These are phyloP conservation scores for Petrocephalus sullivani DNA, from an alignment of 2,797 vertebrate species.

Conservation along the genomic window DNA sequence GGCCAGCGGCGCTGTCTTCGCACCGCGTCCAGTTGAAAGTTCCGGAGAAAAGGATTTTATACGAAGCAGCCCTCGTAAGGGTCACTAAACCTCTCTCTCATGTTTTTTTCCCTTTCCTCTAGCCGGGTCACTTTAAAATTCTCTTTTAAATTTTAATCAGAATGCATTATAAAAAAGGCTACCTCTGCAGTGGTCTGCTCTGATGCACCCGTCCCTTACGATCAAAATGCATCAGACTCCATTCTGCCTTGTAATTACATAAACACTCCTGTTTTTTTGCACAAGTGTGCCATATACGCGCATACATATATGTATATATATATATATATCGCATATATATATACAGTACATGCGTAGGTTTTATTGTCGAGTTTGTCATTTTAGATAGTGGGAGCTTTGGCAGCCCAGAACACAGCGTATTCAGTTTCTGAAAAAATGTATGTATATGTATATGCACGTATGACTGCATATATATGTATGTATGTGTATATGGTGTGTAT, in stretches of 20 bases:
- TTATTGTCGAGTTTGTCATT: not conserved
- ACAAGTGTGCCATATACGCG: too few species aligned
- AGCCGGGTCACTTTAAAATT: constrained; percentile 12
- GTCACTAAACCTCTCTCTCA: constrained; percentile 15
- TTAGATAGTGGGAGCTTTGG: not conserved
- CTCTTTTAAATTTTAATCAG: constrained; percentile 22
- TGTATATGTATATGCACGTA: too few species aligned
- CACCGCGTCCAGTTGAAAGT: not conserved
- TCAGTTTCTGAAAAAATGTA: too few species aligned
- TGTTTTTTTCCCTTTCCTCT: not conserved
- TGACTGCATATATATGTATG: too few species aligned
- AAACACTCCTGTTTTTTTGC: not conserved
- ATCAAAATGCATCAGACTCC: not conserved
- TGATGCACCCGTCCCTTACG: not conserved
- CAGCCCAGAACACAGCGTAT: too few species aligned
- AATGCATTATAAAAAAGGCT: constrained; percentile 1
- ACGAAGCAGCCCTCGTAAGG: not conserved
- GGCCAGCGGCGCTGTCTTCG: not conserved
- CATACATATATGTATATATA: too few species aligned
- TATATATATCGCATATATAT: too few species aligned
- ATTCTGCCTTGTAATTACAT: constrained; percentile 1
- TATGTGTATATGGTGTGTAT: too few species aligned
- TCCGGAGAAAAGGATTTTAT: not conserved
- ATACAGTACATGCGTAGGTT: not conserved
- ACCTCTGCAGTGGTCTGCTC: not conserved